These are phyloP conservation scores for Galendromus occidentalis DNA, from an alignment of 1,140 invertebrate species.

Conservation along the genomic window DNA sequence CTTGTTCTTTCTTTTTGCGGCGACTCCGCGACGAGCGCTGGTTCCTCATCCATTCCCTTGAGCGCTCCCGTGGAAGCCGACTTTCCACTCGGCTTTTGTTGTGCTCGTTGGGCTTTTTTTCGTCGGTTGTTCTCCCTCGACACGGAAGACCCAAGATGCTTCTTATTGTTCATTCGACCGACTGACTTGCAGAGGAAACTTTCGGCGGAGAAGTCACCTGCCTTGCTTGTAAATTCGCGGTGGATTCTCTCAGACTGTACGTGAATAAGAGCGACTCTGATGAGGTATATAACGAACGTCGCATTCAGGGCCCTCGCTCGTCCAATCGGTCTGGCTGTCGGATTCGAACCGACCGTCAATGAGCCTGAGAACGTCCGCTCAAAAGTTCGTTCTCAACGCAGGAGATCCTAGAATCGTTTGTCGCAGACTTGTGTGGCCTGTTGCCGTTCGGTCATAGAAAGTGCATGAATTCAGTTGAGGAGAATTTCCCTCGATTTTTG, in stretches of 20 bases:
- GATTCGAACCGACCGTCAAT: neutral
- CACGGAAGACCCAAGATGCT: too few species aligned
- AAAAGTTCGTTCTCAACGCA: neutral
- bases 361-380: neutral
- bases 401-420: neutral
- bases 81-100: too few species aligned
- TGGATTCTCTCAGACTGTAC: neutral
- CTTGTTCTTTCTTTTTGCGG: too few species aligned
- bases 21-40: too few species aligned
- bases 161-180: too few species aligned
- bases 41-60: too few species aligned
- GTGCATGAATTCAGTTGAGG: slow-evolving; percentile 1
- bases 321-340: neutral
- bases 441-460: neutral
- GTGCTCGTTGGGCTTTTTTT: too few species aligned
- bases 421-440: neutral
- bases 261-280: neutral
- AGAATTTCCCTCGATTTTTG: neutral
- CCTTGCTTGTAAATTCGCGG: neutral
- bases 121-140: too few species aligned
- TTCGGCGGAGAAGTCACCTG: neutral
- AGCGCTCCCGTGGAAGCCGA: too few species aligned
- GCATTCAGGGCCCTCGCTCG: neutral
- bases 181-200: too few species aligned
- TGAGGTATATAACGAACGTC: neutral